These are phyloP conservation scores for Pomatostomus ruficeps DNA, from an alignment of 2,113 vertebrate genomes.

Conservation along the genomic window DNA sequence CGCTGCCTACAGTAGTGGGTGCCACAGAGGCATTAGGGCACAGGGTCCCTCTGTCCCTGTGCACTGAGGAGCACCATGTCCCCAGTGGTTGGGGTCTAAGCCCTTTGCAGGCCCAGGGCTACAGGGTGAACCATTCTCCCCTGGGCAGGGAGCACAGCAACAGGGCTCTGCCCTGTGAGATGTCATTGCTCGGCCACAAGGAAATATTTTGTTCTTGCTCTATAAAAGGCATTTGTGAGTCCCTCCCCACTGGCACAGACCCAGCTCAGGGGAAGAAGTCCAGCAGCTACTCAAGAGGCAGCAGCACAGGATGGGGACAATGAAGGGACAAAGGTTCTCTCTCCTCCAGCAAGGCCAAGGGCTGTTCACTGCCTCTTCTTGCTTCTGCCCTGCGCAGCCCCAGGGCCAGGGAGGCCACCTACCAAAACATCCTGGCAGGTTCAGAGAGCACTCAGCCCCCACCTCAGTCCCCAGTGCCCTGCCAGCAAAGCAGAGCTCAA, in stretches of 20 bases:
- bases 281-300: not conserved
- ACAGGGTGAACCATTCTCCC: not conserved
- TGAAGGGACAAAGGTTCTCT: not conserved
- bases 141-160: not conserved
- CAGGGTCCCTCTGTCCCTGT: rapidly evolving
- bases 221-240: not conserved
- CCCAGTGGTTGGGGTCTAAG: not conserved
- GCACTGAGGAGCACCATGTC: rapidly evolving
- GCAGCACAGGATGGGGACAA: not conserved
- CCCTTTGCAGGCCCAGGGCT: not conserved
- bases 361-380: not conserved
- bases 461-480: not conserved
- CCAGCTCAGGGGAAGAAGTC: not conserved
- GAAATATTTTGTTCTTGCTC: not conserved
- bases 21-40: not conserved
- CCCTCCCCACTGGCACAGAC: not conserved
- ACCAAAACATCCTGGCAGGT: not conserved
- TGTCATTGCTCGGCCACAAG: not conserved
- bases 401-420: not conserved
- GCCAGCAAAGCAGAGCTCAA: not conserved
- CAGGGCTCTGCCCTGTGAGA: not conserved
- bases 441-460: not conserved
- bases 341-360: not conserved
- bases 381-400: not conserved
- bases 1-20: rapidly evolving